These are phyloP conservation scores for Spodoptera littoralis DNA, from an alignment of 2,888 invertebrate genomes.

Conservation along the genomic window DNA sequence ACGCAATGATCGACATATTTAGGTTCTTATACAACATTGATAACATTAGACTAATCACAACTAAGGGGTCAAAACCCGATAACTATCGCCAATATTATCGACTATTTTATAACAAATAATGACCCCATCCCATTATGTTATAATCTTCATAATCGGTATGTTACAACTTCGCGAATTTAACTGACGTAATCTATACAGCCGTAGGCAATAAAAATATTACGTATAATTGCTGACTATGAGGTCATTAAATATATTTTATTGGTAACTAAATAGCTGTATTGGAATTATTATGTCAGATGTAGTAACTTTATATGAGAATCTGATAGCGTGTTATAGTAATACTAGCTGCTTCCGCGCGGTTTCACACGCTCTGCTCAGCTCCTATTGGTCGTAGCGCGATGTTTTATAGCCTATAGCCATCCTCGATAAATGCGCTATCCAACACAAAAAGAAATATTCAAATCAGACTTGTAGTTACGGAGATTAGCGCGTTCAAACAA, in stretches of 20 bases:
- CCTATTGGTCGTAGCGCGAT: too few species aligned
- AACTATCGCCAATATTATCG: conserved; percentile 19
- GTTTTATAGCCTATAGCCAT: too few species aligned
- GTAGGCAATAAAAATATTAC: conserved; percentile 27
- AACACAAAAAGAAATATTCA: too few species aligned
- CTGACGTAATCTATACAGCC: conserved; percentile 34
- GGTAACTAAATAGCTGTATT: background rate
- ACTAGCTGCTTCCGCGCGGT: too few species aligned
- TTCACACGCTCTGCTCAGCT: too few species aligned
- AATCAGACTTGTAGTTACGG: too few species aligned
- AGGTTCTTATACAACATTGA: too few species aligned
- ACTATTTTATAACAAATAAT: conserved; percentile 16
- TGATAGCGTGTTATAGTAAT: too few species aligned
- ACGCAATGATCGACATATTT: too few species aligned
- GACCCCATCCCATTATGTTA: conserved; percentile 18
- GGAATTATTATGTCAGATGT: conserved; percentile 11
- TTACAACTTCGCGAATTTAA: conserved; percentile 26
- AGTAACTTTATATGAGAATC: conserved; percentile 1
- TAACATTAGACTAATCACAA: conserved; percentile 8
- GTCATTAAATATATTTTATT: conserved; percentile 22
- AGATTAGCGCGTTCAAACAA: too few species aligned
- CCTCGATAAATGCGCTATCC: too few species aligned
- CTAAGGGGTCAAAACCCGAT: conserved; percentile 33
- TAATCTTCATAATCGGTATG: conserved; percentile 12
- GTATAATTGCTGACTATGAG: conserved; percentile 23